These are phyloP conservation scores for Caenorhabditis tropicalis DNA, from an alignment of 1,140 invertebrate species.

Conservation along the genomic window DNA sequence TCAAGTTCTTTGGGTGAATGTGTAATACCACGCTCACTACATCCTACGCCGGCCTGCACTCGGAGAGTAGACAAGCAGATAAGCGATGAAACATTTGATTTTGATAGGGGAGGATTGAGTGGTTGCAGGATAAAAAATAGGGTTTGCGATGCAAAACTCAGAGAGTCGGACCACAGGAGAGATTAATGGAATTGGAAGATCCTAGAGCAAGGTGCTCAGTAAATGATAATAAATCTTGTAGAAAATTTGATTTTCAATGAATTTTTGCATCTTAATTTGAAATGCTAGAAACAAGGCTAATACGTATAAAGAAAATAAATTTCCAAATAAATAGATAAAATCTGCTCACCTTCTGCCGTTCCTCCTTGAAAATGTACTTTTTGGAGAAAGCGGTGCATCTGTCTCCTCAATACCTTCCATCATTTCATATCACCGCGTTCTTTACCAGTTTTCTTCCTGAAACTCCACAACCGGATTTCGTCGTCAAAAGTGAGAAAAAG, in stretches of 20 bases:
- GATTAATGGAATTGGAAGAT: background rate
- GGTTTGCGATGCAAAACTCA: background rate
- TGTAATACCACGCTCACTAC: constrained; percentile 41
- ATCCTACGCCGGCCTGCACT: constrained; percentile 36
- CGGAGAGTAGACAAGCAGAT: constrained; percentile 13
- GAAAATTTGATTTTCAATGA: too few species aligned
- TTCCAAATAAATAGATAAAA: too few species aligned
- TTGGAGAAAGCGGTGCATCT: background rate
- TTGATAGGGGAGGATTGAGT: background rate
- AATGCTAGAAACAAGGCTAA: too few species aligned
- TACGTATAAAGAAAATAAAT: too few species aligned
- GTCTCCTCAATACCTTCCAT: constrained; percentile 13
- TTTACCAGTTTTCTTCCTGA: background rate
- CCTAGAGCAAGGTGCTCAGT: background rate
- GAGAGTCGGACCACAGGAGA: background rate
- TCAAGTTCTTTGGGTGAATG: constrained; percentile 34
- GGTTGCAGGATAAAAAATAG: constrained; percentile 27
- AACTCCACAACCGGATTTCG: background rate
- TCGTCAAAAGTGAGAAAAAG: background rate
- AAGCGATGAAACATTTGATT: constrained; percentile 34
- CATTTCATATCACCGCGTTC: constrained; percentile 21
- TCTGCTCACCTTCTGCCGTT: constrained; percentile 7
- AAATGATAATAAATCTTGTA: background rate
- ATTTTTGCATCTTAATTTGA: too few species aligned
- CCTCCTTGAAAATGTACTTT: constrained; percentile 9